Percentiles rank a stretch among this genome's conserved stretches.
phyloP scores from a whole-genome alignment of 2,797 vertebrate genomes.

The Eulemur rubriventer region DNA sequence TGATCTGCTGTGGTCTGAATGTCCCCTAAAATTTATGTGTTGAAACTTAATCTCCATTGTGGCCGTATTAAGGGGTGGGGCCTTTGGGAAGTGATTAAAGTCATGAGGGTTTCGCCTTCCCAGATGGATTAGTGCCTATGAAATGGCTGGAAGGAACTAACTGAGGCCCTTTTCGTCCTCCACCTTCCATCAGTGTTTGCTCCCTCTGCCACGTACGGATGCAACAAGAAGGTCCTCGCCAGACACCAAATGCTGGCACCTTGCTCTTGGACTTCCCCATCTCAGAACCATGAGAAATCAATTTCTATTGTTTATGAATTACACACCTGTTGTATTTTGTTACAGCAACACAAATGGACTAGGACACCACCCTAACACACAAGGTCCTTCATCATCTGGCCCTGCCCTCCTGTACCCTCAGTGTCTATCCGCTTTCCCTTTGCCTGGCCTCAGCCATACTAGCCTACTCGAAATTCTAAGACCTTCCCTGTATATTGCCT shows the following conservation, averaged over 20 bases:
- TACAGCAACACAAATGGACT: background rate
- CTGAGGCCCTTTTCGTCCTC: no score
- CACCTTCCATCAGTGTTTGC: background rate
- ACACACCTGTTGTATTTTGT: background rate
- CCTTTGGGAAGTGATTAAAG: background rate
- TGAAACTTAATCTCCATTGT: background rate
- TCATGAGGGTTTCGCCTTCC: background rate
- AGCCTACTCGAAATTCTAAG: background rate
- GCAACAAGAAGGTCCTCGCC: background rate
- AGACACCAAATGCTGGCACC: rapidly evolving
- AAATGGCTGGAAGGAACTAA: background rate
- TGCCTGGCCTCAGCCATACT: background rate
- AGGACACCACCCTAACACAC: background rate
- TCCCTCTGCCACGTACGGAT: background rate
- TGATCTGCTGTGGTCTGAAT: background rate
- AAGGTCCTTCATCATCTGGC: background rate
- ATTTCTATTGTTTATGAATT: background rate
- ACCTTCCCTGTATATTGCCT: background rate
- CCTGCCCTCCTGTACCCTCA: background rate
- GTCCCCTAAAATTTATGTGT: background rate
- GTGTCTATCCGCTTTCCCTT: background rate
- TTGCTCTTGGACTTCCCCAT: background rate
- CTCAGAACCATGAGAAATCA: background rate
- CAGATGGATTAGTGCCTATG: no score
- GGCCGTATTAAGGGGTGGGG: background rate